Conservation (phyloP, 2,113 vertebrate genomes). For the Paramormyrops kingsleyae region DNA sequence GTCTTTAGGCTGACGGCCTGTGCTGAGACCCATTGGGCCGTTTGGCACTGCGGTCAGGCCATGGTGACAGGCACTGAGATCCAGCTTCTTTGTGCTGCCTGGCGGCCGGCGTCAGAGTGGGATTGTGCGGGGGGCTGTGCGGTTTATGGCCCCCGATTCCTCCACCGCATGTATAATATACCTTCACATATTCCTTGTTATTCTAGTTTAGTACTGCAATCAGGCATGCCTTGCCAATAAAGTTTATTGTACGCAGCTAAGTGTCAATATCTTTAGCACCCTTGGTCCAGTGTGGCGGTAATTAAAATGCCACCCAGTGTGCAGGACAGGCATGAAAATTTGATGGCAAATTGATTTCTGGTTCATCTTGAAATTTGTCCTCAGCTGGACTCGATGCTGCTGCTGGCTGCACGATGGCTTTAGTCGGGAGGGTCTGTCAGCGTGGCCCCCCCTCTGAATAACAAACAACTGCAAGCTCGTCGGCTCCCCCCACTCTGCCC, state of each 20-base stretch:
- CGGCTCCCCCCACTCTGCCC: slow-evolving; percentile 15
- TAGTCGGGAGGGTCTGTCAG: slow-evolving; percentile 76
- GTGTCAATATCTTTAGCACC: slow-evolving; percentile 97
- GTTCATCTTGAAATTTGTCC: slow-evolving; percentile 91
- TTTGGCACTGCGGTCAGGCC: not conserved
- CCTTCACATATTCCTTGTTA: slow-evolving; percentile 89
- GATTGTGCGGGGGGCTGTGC: not conserved
- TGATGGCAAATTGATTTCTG: slow-evolving; percentile 92
- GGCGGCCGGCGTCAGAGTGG: not conserved
- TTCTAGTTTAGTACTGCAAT: slow-evolving; percentile 90
- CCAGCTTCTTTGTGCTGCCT: not conserved
- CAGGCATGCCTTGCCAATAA: slow-evolving; percentile 99
- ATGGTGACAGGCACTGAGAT: not conserved
- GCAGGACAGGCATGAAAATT: slow-evolving; percentile 83
- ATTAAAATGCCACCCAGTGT: slow-evolving; percentile 96
- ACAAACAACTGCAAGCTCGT: slow-evolving; percentile 66
- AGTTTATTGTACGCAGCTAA: slow-evolving; percentile 98
- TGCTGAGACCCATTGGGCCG: not conserved
- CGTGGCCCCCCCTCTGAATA: slow-evolving; percentile 66
- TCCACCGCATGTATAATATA: slow-evolving; percentile 32
- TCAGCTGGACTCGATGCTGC: slow-evolving; percentile 79
- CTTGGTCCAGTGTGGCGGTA: slow-evolving; percentile 87
- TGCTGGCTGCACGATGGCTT: slow-evolving; percentile 75
- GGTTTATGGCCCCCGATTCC: slow-evolving; percentile 20
- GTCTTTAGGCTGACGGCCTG: not conserved